Evolutionary conservation across 2,113 vertebrate genomes (phyloP).

Genomic region (Heteronetta atricapilla): DNA sequence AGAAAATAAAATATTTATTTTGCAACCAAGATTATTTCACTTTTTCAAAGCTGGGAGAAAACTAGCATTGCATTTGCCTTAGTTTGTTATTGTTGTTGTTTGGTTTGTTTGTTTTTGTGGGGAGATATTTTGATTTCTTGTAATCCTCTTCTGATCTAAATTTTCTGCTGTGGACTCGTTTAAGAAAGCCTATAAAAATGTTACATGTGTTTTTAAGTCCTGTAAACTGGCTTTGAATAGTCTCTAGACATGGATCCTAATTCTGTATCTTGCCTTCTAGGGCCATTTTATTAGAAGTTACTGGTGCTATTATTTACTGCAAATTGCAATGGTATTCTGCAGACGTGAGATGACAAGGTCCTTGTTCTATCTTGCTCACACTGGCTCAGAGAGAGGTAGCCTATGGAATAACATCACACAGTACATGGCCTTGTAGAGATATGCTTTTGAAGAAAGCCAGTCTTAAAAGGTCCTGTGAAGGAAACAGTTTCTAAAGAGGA

Average conservation of each 20-base stretch:
- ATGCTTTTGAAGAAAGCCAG: background rate
- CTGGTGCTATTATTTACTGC: background rate
- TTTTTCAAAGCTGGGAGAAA: background rate
- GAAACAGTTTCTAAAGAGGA: background rate
- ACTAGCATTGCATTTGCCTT: background rate
- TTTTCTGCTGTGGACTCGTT: background rate
- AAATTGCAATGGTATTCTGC: background rate
- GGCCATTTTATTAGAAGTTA: background rate
- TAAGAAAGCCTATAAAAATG: background rate
- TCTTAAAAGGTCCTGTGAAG: background rate
- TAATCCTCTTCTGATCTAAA: background rate
- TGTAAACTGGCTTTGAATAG: background rate
- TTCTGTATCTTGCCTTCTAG: background rate
- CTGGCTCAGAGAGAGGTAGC: background rate
- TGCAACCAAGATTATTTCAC: background rate
- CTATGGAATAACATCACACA: background rate
- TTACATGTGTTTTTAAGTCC: background rate
- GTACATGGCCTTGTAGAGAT: background rate
- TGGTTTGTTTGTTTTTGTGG: background rate
- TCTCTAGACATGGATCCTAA: background rate
- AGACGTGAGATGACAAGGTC: background rate
- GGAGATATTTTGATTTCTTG: background rate
- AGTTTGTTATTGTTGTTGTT: background rate
- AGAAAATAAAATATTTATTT: background rate
- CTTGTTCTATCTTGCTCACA: background rate